Conservation (phyloP, 2,797 vertebrate genomes). For the Chiloscyllium punctatum region DNA sequence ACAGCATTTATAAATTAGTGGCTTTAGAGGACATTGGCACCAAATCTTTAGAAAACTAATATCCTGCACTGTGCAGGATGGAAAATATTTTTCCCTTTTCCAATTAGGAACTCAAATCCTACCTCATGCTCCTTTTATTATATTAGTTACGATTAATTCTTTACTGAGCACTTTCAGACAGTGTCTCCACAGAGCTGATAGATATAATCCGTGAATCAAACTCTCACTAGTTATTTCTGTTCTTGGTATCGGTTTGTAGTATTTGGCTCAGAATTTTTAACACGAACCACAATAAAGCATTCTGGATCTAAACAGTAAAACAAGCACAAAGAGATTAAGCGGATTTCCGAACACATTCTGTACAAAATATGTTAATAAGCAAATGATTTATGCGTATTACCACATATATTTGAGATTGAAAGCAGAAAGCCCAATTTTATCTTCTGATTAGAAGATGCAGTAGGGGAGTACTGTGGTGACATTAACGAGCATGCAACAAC, state of each 20-base stretch:
- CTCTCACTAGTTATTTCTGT: not conserved
- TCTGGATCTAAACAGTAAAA: not conserved
- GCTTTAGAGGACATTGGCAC: not conserved
- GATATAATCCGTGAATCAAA: not conserved
- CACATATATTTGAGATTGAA: not conserved
- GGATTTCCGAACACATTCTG: not conserved
- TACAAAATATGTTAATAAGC: not conserved
- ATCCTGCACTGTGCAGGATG: not conserved
- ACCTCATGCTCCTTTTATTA: not conserved
- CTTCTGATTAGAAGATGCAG: not conserved
- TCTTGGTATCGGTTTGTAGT: not conserved
- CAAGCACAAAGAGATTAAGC: not conserved
- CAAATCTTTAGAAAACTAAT: not conserved
- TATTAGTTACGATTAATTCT: not conserved
- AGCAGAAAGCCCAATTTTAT: not conserved
- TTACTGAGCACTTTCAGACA: not conserved
- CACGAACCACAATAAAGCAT: not conserved
- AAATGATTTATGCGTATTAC: not conserved
- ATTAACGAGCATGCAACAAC: not conserved
- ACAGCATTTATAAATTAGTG: not conserved
- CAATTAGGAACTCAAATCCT: not conserved
- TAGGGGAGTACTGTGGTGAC: not conserved
- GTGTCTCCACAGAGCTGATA: not conserved
- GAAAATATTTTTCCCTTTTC: not conserved
- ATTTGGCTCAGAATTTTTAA: not conserved